Percentiles rank a stretch among this genome's conserved stretches.
phyloP scores from a whole-genome alignment of 1,140 invertebrate genomes.

The Macrosteles quadrilineatus region DNA sequence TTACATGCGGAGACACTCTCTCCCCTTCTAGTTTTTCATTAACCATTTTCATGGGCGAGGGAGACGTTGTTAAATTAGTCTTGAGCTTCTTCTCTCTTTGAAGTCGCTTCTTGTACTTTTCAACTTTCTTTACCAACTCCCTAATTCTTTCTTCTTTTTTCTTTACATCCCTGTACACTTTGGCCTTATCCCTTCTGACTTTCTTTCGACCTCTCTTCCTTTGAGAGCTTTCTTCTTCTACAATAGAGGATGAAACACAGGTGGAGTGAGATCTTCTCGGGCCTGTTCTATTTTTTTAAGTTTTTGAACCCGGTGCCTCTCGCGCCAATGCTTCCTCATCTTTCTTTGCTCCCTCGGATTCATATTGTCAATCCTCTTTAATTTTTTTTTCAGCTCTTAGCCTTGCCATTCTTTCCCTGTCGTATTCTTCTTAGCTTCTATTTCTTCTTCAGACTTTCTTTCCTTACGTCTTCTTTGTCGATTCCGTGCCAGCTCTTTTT shows the following conservation, averaged over 20 bases:
- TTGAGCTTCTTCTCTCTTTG: neutral
- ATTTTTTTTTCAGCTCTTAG: neutral
- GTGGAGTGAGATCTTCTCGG: too few relatives aligned
- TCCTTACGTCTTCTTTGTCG: neutral
- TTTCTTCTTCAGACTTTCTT: neutral
- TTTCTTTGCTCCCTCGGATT: neutral
- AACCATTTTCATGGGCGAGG: neutral
- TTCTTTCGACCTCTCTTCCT: neutral
- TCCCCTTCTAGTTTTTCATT: neutral
- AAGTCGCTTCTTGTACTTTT: constrained; percentile 34
- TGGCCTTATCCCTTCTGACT: constrained; percentile 1
- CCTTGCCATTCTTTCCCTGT: neutral
- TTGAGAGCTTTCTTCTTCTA: neutral
- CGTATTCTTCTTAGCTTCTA: neutral
- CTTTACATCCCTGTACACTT: neutral
- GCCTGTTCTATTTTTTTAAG: neutral
- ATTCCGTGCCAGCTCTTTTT: neutral
- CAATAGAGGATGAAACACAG: neutral
- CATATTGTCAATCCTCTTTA: neutral
- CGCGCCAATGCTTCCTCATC: neutral
- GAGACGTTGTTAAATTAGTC: neutral
- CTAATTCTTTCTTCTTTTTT: neutral
- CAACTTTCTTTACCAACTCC: too few relatives aligned
- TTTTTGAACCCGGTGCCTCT: neutral
- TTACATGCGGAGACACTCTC: constrained; percentile 10